Evolutionary conservation across 2,113 vertebrate species (phyloP).

Genomic region (Mus spicilegus): DNA sequence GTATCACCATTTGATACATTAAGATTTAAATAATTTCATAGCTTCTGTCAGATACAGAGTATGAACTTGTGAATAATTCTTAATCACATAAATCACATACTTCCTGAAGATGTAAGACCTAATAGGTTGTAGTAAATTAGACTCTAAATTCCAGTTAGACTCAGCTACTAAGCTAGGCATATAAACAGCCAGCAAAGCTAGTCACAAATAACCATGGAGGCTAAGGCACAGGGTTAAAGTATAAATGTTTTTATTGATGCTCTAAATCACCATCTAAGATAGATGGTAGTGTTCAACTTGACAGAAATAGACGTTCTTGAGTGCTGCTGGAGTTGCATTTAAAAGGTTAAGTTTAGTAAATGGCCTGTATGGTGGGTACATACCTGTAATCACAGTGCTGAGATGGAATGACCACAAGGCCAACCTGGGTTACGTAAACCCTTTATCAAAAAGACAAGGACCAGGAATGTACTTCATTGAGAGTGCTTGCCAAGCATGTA

Average conservation of each 20-base stretch:
- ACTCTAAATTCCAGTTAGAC: background rate
- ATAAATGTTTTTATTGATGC: conserved; percentile 13
- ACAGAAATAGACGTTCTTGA: conserved; percentile 26
- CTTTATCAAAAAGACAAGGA: background rate
- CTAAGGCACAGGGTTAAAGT: background rate
- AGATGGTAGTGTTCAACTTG: background rate
- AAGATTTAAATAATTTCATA: conserved; percentile 8
- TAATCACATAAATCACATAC: background rate
- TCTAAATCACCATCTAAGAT: conserved; percentile 34
- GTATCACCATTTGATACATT: background rate
- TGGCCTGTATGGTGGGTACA: background rate
- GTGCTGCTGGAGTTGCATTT: conserved; percentile 46
- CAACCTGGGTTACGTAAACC: background rate
- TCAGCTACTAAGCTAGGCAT: background rate
- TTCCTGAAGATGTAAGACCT: background rate
- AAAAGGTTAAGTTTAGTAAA: conserved; percentile 40
- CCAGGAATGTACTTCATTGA: background rate
- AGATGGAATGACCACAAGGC: background rate
- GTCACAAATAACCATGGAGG: background rate
- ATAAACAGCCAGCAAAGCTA: background rate
- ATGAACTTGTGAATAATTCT: background rate
- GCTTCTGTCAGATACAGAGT: background rate
- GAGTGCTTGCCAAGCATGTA: background rate
- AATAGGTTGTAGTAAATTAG: background rate
- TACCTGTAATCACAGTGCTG: background rate